These are phyloP conservation scores for Caranx ignobilis DNA, from an alignment of 2,113 vertebrate genomes.

Conservation along the genomic window DNA sequence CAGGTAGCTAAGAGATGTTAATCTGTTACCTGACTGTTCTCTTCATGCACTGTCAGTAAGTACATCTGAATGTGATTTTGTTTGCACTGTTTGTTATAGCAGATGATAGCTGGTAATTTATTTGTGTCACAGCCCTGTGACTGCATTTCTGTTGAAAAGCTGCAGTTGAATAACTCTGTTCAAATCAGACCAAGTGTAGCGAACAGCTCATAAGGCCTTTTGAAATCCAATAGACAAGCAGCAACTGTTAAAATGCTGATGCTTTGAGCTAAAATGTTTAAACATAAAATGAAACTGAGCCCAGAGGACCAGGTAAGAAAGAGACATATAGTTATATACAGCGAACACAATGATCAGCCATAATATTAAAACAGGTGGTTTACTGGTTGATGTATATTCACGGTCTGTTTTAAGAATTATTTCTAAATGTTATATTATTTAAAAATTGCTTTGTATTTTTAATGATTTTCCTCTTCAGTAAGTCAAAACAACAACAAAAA, in stretches of 20 bases:
- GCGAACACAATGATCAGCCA: no score
- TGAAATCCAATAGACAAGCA: not conserved
- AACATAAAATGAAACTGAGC: no score
- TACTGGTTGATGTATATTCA: no score
- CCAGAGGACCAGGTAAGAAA: no score
- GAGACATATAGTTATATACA: no score
- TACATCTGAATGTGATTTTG: not conserved
- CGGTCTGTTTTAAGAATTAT: no score
- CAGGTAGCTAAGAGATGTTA: not conserved
- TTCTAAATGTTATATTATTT: no score
- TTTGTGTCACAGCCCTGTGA: not conserved
- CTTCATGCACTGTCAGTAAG: no score
- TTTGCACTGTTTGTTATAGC: not conserved
- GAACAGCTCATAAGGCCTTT: not conserved
- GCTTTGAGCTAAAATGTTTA: not conserved
- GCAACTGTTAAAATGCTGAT: not conserved
- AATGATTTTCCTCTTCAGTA: no score
- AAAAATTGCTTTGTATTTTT: no score
- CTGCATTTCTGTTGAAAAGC: not conserved
- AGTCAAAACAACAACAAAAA: no score
- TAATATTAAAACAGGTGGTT: no score
- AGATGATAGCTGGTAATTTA: not conserved
- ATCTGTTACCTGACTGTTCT: not conserved
- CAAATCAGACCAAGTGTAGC: not conserved
- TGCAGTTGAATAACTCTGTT: not conserved